Evolutionary conservation across 2,113 vertebrate genomes (phyloP).

Genomic region (Ivindomyrus marchei): DNA sequence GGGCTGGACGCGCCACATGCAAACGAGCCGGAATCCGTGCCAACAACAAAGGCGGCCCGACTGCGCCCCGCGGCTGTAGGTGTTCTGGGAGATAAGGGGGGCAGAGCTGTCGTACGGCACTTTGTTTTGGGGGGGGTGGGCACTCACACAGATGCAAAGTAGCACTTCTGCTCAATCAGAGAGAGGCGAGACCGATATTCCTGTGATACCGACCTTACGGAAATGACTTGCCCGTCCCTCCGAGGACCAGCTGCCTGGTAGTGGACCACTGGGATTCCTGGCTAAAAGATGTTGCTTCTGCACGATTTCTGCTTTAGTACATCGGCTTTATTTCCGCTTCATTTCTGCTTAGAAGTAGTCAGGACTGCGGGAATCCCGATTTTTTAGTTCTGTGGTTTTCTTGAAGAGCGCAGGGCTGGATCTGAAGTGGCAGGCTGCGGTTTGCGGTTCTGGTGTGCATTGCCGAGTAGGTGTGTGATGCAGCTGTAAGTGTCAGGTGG

Average conservation of each 20-base stretch:
- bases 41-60: slow-evolving; percentile 21
- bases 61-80: slow-evolving; percentile 11
- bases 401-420: background rate
- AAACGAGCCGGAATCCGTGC: background rate
- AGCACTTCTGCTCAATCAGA: background rate
- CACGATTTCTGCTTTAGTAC: background rate
- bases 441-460: background rate
- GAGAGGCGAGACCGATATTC: background rate
- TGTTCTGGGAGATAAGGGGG: slow-evolving; percentile 28
- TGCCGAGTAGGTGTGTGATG: background rate
- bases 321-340: background rate
- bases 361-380: background rate
- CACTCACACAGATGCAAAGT: background rate
- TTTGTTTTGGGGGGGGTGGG: background rate
- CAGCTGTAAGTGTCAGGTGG: background rate
- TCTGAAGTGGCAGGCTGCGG: background rate
- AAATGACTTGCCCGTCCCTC: background rate
- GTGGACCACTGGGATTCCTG: background rate
- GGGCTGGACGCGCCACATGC: background rate
- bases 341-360: background rate
- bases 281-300: background rate
- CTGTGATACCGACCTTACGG: background rate
- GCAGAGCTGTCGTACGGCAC: background rate
- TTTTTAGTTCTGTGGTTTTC: background rate
- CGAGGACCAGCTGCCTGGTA: background rate